Evolutionary conservation across 2,113 vertebrate genomes (phyloP).

Genomic region (Natator depressus): DNA sequence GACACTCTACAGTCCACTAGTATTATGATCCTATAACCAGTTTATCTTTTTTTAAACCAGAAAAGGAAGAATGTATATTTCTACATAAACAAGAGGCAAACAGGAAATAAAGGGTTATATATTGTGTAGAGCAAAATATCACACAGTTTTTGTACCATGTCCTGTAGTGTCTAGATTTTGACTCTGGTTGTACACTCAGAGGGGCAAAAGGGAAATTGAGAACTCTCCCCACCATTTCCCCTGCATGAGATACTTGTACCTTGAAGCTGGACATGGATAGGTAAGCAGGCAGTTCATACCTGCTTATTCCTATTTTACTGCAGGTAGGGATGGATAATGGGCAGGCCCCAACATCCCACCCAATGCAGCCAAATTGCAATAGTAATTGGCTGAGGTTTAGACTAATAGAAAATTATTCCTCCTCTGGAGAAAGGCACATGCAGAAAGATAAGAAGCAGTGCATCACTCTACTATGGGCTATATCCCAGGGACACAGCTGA

Average conservation of each 20-base stretch:
- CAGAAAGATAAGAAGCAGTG: neutral
- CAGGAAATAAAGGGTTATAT: neutral
- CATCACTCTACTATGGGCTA: neutral
- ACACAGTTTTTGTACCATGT: neutral
- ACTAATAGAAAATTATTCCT: neutral
- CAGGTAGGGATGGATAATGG: neutral
- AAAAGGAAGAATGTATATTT: neutral
- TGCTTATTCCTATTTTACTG: neutral
- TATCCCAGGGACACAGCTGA: neutral
- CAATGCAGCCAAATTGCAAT: neutral
- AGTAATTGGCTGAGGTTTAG: neutral
- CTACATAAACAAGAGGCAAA: neutral
- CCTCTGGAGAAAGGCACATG: neutral
- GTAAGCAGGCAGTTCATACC: neutral
- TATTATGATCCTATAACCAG: neutral
- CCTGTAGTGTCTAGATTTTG: neutral
- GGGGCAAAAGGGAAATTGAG: neutral
- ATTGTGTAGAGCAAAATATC: neutral
- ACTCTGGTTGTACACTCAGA: neutral
- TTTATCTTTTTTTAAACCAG: neutral
- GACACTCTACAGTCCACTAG: too few species aligned
- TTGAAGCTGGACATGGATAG: neutral
- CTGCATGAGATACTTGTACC: neutral
- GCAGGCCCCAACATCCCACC: neutral
- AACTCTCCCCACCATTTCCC: neutral